Evolutionary conservation across 2,888 invertebrate genomes (phyloP).

Genomic region (Altica lythri): DNA sequence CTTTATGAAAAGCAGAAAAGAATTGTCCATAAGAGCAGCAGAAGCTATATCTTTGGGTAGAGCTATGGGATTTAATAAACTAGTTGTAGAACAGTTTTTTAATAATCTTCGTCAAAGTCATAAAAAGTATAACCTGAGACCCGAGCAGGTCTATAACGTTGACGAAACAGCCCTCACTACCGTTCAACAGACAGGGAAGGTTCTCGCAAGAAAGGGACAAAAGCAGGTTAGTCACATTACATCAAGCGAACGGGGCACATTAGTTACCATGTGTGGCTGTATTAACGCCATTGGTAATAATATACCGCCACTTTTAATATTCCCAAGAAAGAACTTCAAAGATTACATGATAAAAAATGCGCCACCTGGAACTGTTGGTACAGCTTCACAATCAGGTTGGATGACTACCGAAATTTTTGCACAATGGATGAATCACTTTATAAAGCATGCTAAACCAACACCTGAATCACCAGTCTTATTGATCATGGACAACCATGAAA

Average conservation of each 20-base stretch:
- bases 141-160: too few species aligned
- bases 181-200: too few species aligned
- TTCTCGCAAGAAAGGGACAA: too few species aligned
- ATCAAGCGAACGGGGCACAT: background rate
- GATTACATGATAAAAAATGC: slow-evolving; percentile 14
- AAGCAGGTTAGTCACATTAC: background rate
- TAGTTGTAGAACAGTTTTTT: too few species aligned
- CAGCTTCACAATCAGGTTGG: slow-evolving; percentile 21
- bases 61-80: too few species aligned
- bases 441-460: slow-evolving; percentile 17
- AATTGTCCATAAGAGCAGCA: too few species aligned
- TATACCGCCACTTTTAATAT: slow-evolving; percentile 33
- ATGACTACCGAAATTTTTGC: slow-evolving; percentile 22
- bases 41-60: too few species aligned
- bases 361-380: slow-evolving; percentile 20
- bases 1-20: too few species aligned
- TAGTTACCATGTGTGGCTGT: slow-evolving; percentile 23
- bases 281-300: slow-evolving; percentile 26
- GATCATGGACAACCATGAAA: slow-evolving; percentile 22
- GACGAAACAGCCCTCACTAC: too few species aligned
- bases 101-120: too few species aligned
- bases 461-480: slow-evolving; percentile 21
- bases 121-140: too few species aligned
- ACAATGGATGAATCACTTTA: slow-evolving; percentile 23
- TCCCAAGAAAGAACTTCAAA: slow-evolving; percentile 2